Evolutionary conservation across 2,888 invertebrate species (phyloP), one percentile per base, ranked within the genome.

Genomic region (Nomada hirtipes): DNA sequence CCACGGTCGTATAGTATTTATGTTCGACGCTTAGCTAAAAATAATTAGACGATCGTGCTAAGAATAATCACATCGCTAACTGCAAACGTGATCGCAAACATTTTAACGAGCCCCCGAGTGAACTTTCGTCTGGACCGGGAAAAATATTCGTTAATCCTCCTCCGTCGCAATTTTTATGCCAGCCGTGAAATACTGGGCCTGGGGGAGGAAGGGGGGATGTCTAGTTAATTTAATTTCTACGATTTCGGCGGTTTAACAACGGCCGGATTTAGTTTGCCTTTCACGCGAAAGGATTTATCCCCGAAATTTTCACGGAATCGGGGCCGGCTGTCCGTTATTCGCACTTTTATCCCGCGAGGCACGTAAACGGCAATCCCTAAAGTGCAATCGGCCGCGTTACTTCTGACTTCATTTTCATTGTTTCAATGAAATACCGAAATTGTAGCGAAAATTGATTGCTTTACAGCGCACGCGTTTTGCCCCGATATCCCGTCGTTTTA

Each of bases 401-500:
- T 26, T 72, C 64, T 72, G 55, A 72, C 20, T 64, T 55, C 26
- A 64, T 64, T 72, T 72, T 47, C 72, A 72, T 64, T 72, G 64
- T 72, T 72, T 64, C 71, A 61, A 53, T 63, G 63, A 72, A 72
- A 72, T 42, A 55, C 55, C 64, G 44, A 29, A 64, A 55, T 64
- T 72, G 44, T n/a, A 15, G 0, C 15, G 26, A 72, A 64, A 63
- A 47, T 64, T 72, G 64, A 72, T 72, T 64, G 72, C 13, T 55
- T 72, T 72, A 53, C 71, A 15, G 15, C 55, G n/a, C 2, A 18
- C n/a, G 44, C 53, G 18, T 26, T 47, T 64, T 55, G 44, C 55
- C 42, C 63, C 20, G 52, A 71, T 52, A 67, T 47, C 60, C 60
- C 18, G 36, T 13, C 36, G 52, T 52, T 64, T 55, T 44, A 55